phyloP scores from a whole-genome alignment of 1,140 invertebrate genomes.

The Aphidius ervi region DNA sequence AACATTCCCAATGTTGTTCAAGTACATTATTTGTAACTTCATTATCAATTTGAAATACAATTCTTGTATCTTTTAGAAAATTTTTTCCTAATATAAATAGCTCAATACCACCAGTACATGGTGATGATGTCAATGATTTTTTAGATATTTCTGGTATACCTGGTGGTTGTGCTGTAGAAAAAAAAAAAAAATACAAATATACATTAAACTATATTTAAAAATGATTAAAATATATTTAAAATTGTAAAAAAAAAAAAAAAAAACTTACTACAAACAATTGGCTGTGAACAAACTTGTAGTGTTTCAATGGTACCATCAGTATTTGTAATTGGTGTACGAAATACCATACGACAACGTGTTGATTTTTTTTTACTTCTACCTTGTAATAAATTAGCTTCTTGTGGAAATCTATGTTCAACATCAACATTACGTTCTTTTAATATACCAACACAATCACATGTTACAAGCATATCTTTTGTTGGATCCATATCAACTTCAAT shows the following conservation, averaged over 20 bases:
- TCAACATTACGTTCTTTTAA: conserved; percentile 94
- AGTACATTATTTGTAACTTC: conserved; percentile 47
- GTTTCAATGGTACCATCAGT: conserved; percentile 73
- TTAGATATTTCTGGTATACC: conserved; percentile 94
- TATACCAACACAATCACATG: conserved; percentile 82
- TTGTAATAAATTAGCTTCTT: conserved; percentile 57
- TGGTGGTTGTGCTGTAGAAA: conserved; percentile 81
- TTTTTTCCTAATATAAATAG: conserved; percentile 95
- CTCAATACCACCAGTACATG: conserved; percentile 79
- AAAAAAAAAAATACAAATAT: conserved; percentile 27
- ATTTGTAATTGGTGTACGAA: conserved; percentile 75
- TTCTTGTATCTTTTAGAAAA: conserved; percentile 89
- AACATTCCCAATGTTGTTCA: conserved; percentile 68
- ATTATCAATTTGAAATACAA: conserved; percentile 74
- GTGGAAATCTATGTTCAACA: conserved; percentile 87
- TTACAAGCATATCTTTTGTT: conserved; percentile 84
- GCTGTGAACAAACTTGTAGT: conserved; percentile 87
- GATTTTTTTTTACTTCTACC: conserved; percentile 88
- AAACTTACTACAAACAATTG: conserved; percentile 92
- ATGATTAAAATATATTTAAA: not conserved
- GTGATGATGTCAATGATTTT: conserved; percentile 78
- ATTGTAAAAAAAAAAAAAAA: not conserved
- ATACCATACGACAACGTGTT: conserved; percentile 91
- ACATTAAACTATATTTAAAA: not conserved
- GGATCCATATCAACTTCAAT: conserved; percentile 90